Conservation (phyloP, 2,888 invertebrate species). For the Dendrolimus houi region DNA sequence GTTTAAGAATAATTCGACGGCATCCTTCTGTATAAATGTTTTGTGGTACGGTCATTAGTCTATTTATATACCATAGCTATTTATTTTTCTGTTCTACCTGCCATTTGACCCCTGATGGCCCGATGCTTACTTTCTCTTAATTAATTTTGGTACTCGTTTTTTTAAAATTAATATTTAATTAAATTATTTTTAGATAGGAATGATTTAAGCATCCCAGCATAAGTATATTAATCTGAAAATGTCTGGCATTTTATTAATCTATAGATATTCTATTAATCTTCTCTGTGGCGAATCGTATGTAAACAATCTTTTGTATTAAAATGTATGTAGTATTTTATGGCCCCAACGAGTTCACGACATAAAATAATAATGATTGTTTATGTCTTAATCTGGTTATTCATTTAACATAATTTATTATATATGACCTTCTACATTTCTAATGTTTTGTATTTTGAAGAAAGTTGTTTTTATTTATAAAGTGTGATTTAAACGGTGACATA, state of each 20-base stretch:
- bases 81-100: background rate
- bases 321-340: background rate
- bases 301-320: background rate
- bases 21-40: no score
- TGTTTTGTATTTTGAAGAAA: slow-evolving; percentile 1
- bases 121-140: background rate
- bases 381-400: slow-evolving; percentile 1
- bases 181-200: no score
- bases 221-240: no score
- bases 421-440: slow-evolving; percentile 1
- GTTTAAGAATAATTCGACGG: no score
- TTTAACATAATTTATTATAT: slow-evolving; percentile 1
- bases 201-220: no score
- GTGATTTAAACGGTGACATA: background rate
- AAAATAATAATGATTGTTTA: slow-evolving; percentile 13
- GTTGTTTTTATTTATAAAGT: background rate
- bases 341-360: background rate
- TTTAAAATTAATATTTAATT: no score
- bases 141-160: background rate
- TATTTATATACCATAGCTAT: no score
- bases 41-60: no score
- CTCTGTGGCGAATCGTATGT: background rate
- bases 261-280: no score
- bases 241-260: no score
- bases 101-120: background rate